Evolutionary conservation across 2,888 invertebrate genomes (phyloP), one percentile per base, ranked within the genome.

Genomic region (Thumatha senex): DNA sequence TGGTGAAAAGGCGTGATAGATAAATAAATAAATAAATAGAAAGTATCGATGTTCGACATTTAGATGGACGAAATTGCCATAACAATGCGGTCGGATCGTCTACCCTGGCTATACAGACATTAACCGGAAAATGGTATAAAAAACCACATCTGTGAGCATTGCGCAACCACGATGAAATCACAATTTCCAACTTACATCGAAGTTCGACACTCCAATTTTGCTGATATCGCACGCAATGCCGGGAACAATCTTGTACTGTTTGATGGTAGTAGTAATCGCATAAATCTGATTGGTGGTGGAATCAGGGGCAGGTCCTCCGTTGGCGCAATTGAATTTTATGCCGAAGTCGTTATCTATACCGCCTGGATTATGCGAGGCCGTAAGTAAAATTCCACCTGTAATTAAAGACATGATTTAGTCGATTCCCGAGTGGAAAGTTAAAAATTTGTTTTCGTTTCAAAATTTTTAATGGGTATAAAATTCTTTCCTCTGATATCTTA

Each of bases 341-440:
- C 99, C 99, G 82, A 99, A 99, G 89, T 99, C 99, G 62, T 97
- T 96, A 77, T 98, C 94, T 7, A 98, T 97, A 33, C 99, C 99
- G 47, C 99, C 99, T 0, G 99, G 99, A 89, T 99, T 99, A 87
- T 99, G 99, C 12, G 98, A 98, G 0, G 99, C 99, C 0, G 99
- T 99, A 38, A 99, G 92, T 36, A 99, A 96, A 67, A 99, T 99
- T 10, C 99, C 99, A 65, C 99, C 99, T 93, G 82, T 5, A 38
- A 38, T n/a, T 18, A 1, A 1, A 8, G 13, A 7, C 7, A 7
- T 12, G 31, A 1, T 34, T 24, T 24, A 24, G 11, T 29, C 13
- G 13, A 49, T 36, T 36, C 0, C n/a, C 11, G 10, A 9, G 10
- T 31, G 31, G n/a, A n/a, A n/a, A n/a, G n/a, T n/a, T n/a, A n/a